Conservation (phyloP, 2,888 invertebrate species). For the Neria commutata region DNA sequence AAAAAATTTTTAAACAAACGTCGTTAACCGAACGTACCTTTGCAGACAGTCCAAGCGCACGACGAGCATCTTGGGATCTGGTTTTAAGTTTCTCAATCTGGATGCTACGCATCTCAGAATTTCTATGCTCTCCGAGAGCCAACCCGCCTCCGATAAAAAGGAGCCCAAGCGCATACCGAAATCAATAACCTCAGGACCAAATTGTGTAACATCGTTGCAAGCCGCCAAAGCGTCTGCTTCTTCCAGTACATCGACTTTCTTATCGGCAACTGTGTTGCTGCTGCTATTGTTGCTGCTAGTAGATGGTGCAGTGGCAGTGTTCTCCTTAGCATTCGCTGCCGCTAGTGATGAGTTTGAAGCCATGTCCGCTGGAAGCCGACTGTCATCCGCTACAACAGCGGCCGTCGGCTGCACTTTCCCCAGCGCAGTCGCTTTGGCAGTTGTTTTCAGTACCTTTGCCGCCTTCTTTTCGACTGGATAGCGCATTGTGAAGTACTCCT, state of each 20-base stretch:
- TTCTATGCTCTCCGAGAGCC: conserved; percentile 79
- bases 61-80: conserved; percentile 67
- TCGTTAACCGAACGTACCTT: conserved; percentile 66
- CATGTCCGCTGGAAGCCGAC: too few relatives aligned
- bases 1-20: too few relatives aligned
- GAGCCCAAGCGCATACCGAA: conserved; percentile 66
- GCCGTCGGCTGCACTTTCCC: neutral
- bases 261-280: neutral
- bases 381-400: neutral
- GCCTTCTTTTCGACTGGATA: conserved; percentile 31
- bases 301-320: neutral
- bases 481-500: conserved; percentile 44
- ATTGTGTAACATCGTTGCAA: too few relatives aligned
- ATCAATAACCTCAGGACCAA: conserved; percentile 39
- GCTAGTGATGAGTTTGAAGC: neutral
- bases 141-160: conserved; percentile 88
- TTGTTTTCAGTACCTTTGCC: neutral
- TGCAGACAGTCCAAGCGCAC: conserved; percentile 83
- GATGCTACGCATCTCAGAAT: conserved; percentile 73
- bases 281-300: too few relatives aligned
- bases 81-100: conserved; percentile 67
- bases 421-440: neutral
- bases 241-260: neutral
- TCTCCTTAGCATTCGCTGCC: neutral
- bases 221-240: neutral